Evolutionary conservation across 2,113 vertebrate species (phyloP), one percentile per base, ranked within the genome.

Genomic region (Procavia capensis): DNA sequence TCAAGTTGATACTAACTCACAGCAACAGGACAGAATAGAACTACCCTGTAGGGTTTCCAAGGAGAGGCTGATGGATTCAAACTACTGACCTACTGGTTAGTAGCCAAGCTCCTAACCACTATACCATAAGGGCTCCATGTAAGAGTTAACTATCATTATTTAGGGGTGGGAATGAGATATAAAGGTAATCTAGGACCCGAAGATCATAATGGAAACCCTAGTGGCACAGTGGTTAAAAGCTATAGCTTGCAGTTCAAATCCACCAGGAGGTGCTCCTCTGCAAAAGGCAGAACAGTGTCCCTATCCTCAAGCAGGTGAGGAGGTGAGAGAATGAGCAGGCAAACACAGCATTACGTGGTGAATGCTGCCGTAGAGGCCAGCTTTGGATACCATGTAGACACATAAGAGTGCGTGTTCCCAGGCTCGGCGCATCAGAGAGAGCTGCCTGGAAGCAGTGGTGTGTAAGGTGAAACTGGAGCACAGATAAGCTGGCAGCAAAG

Each of bases 321-420:
- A 36, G 66, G 66, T 70, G 34, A 22, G 27, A 19, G 24, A 5
- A 9, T 34, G 34, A 43, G 31, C 41, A 6, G 14, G 20, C 6
- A 47, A 63, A 43, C 19, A 10, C 27, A 0, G 4, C 0, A 25
- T 8, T 3, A 25, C 11, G 6, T 4, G 13, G 17, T 14, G 10
- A 9, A 36, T 41, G n/a, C 34, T 76, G 2, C 1, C 34, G 22
- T 0, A 39, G 43, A 79, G 24, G 25, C 9, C 19, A n/a, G 43
- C 20, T 36, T 34, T 14, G 5, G 39, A 29, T 27, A 11, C 2
- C 36, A 11, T 2, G 19, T 29, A 31, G 4, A 72, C 24, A 24
- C 3, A 5, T 3, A 9, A 5, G 13, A 41, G 22, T 4, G 2
- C 24, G 36, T 36, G 11, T 17, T 9, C 57, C 43, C 1, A 13